Base-by-base conservation (phyloP, 2,113 vertebrate genomes). In the Pterocles burchelli region DNA sequence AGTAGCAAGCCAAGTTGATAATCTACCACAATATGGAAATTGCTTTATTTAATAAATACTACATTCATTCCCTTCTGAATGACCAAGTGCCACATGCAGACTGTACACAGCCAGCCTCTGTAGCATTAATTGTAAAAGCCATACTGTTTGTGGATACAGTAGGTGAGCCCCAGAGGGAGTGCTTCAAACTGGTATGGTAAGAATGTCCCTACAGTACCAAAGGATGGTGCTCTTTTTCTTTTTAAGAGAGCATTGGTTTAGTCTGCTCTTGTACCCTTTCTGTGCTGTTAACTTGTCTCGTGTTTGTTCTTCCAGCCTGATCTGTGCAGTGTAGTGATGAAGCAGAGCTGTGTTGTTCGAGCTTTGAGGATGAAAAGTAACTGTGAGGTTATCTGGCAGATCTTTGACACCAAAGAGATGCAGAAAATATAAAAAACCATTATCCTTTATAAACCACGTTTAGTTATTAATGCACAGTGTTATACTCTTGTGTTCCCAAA, bases 141-240 rank as follows among this genome's bases (percentile, higher is more conserved):
- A 1, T 13, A 9, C 1, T 72, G 10, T n/a, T 70, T 61, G 24
- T 75, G 52, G 63, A 14, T 6, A 6, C 1, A 12, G 41, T 0
- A 2, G 25, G 11, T 33, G 31, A 83, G 21, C 6, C 36, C 29
- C 36, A 25, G 8, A 29, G 63, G 43, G 24, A 33, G 41, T 20
- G 10, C 15, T 28, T 88, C 41, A 36, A 26, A 72, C 13, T 83
- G 58, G 7, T 29, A 12, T 34, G 34, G 79, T 16, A 54, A 25
- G 26, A 66, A 51, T 19, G 9, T 59, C 25, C 41, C 24, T 31
- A 5, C 21, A 38, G 48, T 59, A 11, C 21, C 7, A 46, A 70
- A 82, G 45, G 29, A 21, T 26, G 6, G 7, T 16, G 3, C 7
- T 7, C 8, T 13, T n/a, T 28, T 29, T 45, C 18, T 41, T 76